Evolutionary conservation across 2,888 invertebrate genomes (phyloP).

Genomic region (Synergus gifuensis): DNA sequence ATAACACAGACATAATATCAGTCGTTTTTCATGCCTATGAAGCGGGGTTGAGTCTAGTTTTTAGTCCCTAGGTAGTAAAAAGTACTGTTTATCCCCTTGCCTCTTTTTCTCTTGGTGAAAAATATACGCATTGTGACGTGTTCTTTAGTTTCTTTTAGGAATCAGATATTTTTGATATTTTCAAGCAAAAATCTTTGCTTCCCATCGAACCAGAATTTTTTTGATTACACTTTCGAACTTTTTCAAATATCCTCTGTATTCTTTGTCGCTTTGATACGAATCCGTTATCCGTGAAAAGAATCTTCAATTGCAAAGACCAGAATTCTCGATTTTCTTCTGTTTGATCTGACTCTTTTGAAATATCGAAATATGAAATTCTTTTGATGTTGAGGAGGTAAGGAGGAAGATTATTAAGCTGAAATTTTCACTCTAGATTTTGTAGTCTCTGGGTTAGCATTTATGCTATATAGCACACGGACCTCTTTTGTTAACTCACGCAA

Average conservation of each 20-base stretch:
- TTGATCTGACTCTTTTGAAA: conserved; percentile 6
- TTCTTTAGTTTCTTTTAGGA: neutral
- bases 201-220: too few species aligned
- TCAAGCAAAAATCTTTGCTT: neutral
- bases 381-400: neutral
- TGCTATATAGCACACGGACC: too few species aligned
- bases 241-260: neutral
- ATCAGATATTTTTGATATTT: neutral
- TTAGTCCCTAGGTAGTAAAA: too few species aligned
- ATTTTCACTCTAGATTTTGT: neutral
- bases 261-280: neutral
- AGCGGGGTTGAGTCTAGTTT: too few species aligned
- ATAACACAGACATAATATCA: too few species aligned
- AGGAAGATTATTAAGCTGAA: neutral
- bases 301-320: neutral
- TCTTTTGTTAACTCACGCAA: too few species aligned
- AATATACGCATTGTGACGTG: neutral
- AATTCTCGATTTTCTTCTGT: neutral
- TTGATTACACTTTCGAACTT: neutral
- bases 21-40: too few species aligned
- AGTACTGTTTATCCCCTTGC: too few species aligned
- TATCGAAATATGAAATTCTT: neutral
- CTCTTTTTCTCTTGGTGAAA: too few species aligned
- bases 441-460: neutral
- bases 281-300: neutral